Base-by-base conservation (phyloP, 2,797 vertebrate species). In the Meriones psammophilus region DNA sequence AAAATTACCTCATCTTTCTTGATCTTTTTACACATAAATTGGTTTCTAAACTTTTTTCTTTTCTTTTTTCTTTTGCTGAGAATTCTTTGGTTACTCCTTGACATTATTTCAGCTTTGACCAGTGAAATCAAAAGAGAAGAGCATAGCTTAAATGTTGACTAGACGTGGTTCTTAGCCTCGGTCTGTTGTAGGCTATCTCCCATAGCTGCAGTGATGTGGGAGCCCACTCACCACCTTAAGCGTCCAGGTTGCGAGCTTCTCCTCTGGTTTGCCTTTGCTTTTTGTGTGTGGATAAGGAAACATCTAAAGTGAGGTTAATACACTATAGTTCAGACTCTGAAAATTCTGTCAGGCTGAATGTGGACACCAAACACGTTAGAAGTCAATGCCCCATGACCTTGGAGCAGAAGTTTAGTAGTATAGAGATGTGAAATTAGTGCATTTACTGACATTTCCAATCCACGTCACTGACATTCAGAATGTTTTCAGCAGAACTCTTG, bases 151-250 rank as follows among this genome's bases (percentile, higher is more conserved):
- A 92, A 89, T 2, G 1, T 77, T n/a, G 80, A 74, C 68, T 96
- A 92, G 33, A 20, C 60, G 68, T 94, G 22, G 2, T 83, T 96
- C 71, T 89, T 97, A 96, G 88, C 10, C 58, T 69, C 73, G 56
- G 6, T 22, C 87, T 56, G 66, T 85, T 87, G 94, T 94, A 97
- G 98, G 98, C 98, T 98, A 95, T 98, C 98, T 98, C 97, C 97
- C 98, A 95, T 95, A 98, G 98, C 99, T 99, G 99, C 98, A 98
- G 98, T 98, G 99, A 98, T 98, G 98, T 98, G 97, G 98, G 99
- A 98, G 99, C 98, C 97, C 99, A 98, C 98, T 98, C 98, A 98
- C 98, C 98, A 98, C 98, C 98, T 98, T 98, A 99, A 98, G 98
- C 98, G 95, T 97, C 92, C 56, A 88, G 96, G 68, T 94, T 33